These are phyloP conservation scores for Paedocypris micromegethes DNA, from an alignment of 2,797 vertebrate genomes.

Conservation along the genomic window DNA sequence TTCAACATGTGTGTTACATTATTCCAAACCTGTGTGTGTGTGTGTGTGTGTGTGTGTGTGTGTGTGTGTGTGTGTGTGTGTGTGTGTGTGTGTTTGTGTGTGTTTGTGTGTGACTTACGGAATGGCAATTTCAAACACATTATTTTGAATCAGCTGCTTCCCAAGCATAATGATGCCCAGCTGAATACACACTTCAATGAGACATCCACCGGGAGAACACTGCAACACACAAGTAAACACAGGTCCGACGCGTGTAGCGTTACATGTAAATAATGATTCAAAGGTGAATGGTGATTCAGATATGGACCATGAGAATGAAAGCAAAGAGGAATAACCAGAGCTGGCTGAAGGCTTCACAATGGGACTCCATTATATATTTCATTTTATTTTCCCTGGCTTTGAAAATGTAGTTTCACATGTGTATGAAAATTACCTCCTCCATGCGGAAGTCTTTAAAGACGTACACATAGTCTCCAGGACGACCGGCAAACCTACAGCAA, in stretches of 20 bases:
- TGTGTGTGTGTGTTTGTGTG: conserved; percentile 6
- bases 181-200: conserved; percentile 96
- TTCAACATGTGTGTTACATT: conserved; percentile 1
- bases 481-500: conserved; percentile 82
- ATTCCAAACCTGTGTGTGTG: background rate
- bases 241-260: background rate
- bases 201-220: conserved; percentile 96
- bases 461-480: conserved; percentile 89
- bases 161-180: conserved; percentile 99
- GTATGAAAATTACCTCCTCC: conserved; percentile 78
- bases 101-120: conserved; percentile 76
- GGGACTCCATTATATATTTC: no score
- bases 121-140: conserved; percentile 93
- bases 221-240: conserved; percentile 20
- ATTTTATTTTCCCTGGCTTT: no score
- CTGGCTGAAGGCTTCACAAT: no score
- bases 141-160: conserved; percentile 97
- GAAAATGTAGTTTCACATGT: background rate
- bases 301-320: no score
- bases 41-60: conserved; percentile 9
- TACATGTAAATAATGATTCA: no score
- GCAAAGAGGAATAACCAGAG: no score
- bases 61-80: background rate
- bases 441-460: conserved; percentile 89
- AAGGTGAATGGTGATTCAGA: no score